Percentiles rank a stretch among this genome's conserved stretches.
Conservation (phyloP, 2,113 vertebrate species). For the Myotis davidii region DNA sequence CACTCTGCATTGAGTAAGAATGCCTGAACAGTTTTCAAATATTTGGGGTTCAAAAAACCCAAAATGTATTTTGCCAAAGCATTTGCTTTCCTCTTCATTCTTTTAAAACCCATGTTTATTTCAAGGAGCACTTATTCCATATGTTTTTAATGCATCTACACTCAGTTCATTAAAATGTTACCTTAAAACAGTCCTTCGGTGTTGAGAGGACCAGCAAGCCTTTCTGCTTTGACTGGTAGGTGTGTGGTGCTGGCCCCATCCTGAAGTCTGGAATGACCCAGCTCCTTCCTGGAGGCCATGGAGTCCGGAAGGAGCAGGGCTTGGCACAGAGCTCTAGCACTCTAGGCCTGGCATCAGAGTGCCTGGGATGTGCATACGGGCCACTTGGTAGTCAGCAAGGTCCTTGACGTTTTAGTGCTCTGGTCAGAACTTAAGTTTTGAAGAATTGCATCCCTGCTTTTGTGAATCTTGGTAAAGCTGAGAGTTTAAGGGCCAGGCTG, state of each 20-base stretch:
- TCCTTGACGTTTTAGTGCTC: neutral
- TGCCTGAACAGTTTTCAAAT: conserved; percentile 69
- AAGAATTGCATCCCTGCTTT: neutral
- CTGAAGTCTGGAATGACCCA: rapidly evolving
- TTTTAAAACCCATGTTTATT: conserved; percentile 70
- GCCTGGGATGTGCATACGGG: neutral
- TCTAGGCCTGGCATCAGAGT: neutral
- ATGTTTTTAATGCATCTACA: conserved; percentile 69
- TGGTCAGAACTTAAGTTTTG: neutral
- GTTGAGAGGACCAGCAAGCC: neutral
- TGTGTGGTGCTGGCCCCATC: neutral
- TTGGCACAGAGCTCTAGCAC: rapidly evolving
- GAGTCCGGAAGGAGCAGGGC: neutral
- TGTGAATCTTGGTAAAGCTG: neutral
- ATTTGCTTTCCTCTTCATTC: conserved; percentile 72
- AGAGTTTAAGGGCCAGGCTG: neutral
- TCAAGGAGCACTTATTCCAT: conserved; percentile 70
- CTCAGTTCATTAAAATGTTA: conserved; percentile 61
- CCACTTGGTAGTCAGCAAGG: neutral
- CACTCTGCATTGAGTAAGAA: conserved; percentile 56
- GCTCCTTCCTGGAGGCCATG: neutral
- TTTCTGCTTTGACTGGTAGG: neutral
- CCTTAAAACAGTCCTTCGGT: neutral
- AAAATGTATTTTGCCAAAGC: conserved; percentile 63
- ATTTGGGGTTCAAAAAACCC: conserved; percentile 67